A percentile compares a stretch with the other conserved stretches of the same genome.
These are phyloP conservation scores for Leistus spinibarbis DNA, from an alignment of 2,888 invertebrate genomes.

Conservation along the genomic window DNA sequence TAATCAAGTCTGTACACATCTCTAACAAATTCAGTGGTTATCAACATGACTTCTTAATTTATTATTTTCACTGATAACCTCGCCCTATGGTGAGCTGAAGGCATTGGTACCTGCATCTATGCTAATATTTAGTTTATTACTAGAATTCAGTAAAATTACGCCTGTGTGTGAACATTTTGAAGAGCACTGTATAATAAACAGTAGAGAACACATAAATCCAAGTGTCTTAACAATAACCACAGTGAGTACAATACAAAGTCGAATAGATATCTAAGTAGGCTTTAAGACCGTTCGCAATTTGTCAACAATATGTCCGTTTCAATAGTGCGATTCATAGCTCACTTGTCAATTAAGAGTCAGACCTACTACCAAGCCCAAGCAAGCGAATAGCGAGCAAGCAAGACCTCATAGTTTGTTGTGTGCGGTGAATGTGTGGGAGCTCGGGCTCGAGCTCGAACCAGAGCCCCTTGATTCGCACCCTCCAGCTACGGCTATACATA, in stretches of 20 bases:
- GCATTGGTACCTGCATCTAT: too few relatives aligned
- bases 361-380: background rate
- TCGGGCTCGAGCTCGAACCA: too few relatives aligned
- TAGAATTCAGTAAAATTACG: too few relatives aligned
- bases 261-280: background rate
- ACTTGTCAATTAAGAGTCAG: constrained; percentile 34
- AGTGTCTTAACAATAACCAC: background rate
- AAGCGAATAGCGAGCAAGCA: background rate
- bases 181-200: background rate
- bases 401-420: background rate
- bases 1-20: too few relatives aligned
- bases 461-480: constrained; percentile 29
- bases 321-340: constrained; percentile 32
- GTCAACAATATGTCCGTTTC: constrained; percentile 28
- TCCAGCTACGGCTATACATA: constrained; percentile 20
- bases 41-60: too few relatives aligned
- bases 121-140: too few relatives aligned
- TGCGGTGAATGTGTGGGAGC: constrained; percentile 13
- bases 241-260: background rate
- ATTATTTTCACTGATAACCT: too few relatives aligned
- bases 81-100: too few relatives aligned
- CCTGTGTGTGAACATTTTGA: background rate
- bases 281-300: constrained; percentile 24
- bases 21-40: too few relatives aligned
- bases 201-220: background rate